These are phyloP conservation scores for Antheraea pernyi DNA, from an alignment of 1,140 invertebrate species.

Conservation along the genomic window DNA sequence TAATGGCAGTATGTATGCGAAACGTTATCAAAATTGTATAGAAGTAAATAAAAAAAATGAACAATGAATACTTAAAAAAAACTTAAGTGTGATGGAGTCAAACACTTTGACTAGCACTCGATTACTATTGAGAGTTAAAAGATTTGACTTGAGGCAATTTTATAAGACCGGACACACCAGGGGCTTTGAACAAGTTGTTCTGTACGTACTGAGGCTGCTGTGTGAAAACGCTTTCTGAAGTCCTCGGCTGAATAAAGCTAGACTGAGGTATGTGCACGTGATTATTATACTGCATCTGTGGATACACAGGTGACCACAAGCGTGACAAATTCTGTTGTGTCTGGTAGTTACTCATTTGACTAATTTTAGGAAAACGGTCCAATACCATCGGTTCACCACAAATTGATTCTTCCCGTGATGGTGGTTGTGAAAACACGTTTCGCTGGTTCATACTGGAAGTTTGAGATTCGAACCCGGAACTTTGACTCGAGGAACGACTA, in stretches of 20 bases:
- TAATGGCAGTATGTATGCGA: constrained; percentile 73
- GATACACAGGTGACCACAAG: constrained; percentile 58
- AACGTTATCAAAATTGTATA: constrained; percentile 45
- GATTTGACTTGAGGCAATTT: constrained; percentile 59
- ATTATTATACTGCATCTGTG: constrained; percentile 67
- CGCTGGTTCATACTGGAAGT: constrained; percentile 67
- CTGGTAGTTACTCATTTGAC: constrained; percentile 35
- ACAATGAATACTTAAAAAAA: constrained; percentile 3
- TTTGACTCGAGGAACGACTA: constrained; percentile 76
- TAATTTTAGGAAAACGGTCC: constrained; percentile 52
- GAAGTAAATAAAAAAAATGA: constrained; percentile 11
- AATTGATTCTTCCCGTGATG: constrained; percentile 66
- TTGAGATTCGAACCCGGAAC: constrained; percentile 78
- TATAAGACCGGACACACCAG: constrained; percentile 56
- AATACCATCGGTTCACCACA: constrained; percentile 62
- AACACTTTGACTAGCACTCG: constrained; percentile 23
- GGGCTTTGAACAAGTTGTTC: constrained; percentile 52
- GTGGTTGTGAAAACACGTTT: constrained; percentile 67
- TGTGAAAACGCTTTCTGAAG: constrained; percentile 39
- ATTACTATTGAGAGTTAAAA: constrained; percentile 47
- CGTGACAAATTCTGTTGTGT: constrained; percentile 44
- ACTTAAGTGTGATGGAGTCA: neutral
- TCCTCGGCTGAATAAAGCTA: constrained; percentile 47
- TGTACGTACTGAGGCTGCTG: constrained; percentile 36
- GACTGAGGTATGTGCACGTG: constrained; percentile 71